A percentile compares a stretch with the other conserved stretches of the same genome.
Evolutionary conservation across 2,797 vertebrate genomes (phyloP).

Genomic region (Sorex maritimensis): DNA sequence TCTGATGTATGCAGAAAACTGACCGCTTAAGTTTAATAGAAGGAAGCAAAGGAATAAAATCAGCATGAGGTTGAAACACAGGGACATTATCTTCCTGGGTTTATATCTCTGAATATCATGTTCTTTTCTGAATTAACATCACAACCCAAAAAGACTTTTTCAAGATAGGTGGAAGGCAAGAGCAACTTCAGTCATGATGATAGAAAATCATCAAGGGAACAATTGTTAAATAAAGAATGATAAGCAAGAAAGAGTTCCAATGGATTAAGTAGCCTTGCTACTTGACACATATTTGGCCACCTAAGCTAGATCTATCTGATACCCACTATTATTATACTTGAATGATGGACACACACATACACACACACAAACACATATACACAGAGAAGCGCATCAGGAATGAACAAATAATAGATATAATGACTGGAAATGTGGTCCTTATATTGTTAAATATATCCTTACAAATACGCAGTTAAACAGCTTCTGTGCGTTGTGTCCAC

Average conservation of each 20-base stretch:
- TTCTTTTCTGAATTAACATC: conserved; percentile 24
- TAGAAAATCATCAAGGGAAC: not conserved
- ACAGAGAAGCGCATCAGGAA: not conserved
- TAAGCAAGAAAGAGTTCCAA: not conserved
- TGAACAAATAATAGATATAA: not conserved
- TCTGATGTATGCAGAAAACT: too few relatives aligned
- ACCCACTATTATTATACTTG: not conserved
- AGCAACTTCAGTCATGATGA: not conserved
- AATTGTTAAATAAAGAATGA: not conserved
- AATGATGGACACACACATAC: not conserved
- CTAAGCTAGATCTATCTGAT: not conserved
- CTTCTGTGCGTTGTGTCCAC: not conserved
- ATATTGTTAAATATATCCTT: not conserved
- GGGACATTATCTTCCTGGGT: not conserved
- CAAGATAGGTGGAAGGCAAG: not conserved
- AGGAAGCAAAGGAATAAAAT: conserved; percentile 34
- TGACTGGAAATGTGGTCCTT: not conserved
- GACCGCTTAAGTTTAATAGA: not conserved
- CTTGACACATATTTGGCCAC: not conserved
- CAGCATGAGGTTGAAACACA: conserved; percentile 19
- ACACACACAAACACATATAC: not conserved
- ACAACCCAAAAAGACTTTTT: not conserved
- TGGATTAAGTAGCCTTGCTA: not conserved
- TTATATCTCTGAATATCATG: not conserved
- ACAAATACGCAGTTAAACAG: not conserved